Evolutionary conservation across 2,888 invertebrate species (phyloP), one percentile per base, ranked within the genome.

Genomic region (Tetanocera ferruginea): DNA sequence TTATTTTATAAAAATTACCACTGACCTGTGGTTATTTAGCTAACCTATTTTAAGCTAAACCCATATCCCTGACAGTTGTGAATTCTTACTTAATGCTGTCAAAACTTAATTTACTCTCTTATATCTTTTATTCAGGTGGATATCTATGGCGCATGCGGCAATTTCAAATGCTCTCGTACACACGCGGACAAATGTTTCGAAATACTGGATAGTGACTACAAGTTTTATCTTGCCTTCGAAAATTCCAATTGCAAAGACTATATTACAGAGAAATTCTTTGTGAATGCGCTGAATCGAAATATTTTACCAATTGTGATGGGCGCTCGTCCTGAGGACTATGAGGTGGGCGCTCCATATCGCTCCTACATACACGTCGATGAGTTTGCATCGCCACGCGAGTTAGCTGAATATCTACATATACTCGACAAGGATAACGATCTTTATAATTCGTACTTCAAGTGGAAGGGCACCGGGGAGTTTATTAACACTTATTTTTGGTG

Each of bases 281-380:
- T 98, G 75, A 98, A 98, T 87, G 98, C 97, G 77, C 91, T 98
- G 78, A 94, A 94, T 77, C 94, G 95, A 84, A 95, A 96, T 89
- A 94, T 97, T 64, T 89, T 98, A 82, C 98, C 98, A 0, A 96
- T 98, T 82, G 98, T 97, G 78, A 98, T 98, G 98, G 98, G 98
- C 0, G 98, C 97, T 0, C 93, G 96, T 66, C 96, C 96, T 0
- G 94, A 95, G 78, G 98, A 98, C 88, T 98, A 98, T 90, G 94
- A 94, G 79, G 93, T 95, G 66, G 93, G 94, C 82, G 96, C 98
- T 3, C 98, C 98, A 0, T 94, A 95, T 87, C 94, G 96, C 84
- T 97, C 97, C 4, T 98, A 95, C 91, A 95, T 98, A 79, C 98
- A 98, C 90, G 97, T 98, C 28, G 98, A 98, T 87, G 98, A 98